A percentile compares a stretch with the other conserved stretches of the same genome.
phyloP scores from a whole-genome alignment of 1,140 invertebrate species.

The Magallana ariakensis region DNA sequence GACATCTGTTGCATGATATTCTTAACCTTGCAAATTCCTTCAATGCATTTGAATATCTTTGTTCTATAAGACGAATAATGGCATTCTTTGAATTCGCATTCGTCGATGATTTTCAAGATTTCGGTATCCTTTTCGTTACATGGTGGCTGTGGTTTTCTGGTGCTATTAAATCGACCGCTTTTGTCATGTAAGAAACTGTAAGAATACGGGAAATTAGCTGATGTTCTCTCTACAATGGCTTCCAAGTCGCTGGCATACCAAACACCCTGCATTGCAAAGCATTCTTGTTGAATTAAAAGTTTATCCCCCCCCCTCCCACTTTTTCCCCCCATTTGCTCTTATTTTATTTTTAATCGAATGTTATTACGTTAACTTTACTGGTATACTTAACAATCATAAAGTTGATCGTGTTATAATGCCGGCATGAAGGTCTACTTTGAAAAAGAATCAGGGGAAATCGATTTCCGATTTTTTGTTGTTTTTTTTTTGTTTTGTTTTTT shows the following conservation, averaged over 20 bases:
- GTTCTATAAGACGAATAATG: neutral
- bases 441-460: too few relatives aligned
- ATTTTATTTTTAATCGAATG: too few relatives aligned
- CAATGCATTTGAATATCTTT: constrained; percentile 31
- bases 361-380: too few relatives aligned
- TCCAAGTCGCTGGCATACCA: neutral
- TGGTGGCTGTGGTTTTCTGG: neutral
- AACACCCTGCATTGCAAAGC: neutral
- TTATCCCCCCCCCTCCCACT: too few relatives aligned
- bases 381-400: too few relatives aligned
- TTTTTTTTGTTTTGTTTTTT: too few relatives aligned
- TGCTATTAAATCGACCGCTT: neutral
- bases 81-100: constrained; percentile 22
- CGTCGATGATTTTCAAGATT: neutral
- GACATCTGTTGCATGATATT: constrained; percentile 14
- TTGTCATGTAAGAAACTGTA: constrained; percentile 19
- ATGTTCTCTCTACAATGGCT: neutral
- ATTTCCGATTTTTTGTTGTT: too few relatives aligned
- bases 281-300: too few relatives aligned
- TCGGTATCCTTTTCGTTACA: neutral
- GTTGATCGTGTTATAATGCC: too few relatives aligned
- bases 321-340: too few relatives aligned
- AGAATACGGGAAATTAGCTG: neutral
- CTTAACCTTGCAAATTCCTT: neutral
- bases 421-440: too few relatives aligned